A percentile compares a stretch with the other conserved stretches of the same genome.
Evolutionary conservation across 1,140 invertebrate species (phyloP).

Genomic region (Pseudoatta argentina): DNA sequence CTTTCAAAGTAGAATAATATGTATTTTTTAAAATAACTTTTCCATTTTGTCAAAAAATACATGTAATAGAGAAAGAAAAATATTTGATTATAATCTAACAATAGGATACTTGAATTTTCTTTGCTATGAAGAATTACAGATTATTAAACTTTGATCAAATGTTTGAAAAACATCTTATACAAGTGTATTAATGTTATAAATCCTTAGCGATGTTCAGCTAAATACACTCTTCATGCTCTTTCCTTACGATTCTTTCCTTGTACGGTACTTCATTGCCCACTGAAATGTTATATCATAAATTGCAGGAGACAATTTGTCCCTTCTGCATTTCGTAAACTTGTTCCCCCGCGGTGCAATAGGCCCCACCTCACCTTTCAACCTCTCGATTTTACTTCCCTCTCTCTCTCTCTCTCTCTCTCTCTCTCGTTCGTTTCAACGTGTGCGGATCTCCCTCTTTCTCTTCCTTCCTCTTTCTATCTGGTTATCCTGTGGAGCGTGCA

Average conservation of each 20-base stretch:
- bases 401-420: conserved; percentile 19
- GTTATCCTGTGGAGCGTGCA: too few species aligned
- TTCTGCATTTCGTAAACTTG: conserved; percentile 65
- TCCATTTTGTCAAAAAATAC: too few species aligned
- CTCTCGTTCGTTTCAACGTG: neutral
- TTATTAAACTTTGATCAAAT: neutral
- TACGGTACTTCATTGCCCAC: conserved; percentile 5
- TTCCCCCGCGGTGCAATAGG: conserved; percentile 50
- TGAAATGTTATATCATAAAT: conserved; percentile 42
- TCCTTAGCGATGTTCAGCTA: neutral
- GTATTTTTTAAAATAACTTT: too few species aligned
- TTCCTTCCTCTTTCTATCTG: neutral
- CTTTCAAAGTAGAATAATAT: too few species aligned
- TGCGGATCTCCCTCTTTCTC: neutral
- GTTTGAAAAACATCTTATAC: neutral
- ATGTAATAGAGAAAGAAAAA: neutral
- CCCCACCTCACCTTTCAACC: conserved; percentile 26
- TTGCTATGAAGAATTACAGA: neutral
- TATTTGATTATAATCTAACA: neutral
- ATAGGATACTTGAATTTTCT: neutral
- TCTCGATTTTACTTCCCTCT: conserved; percentile 19
- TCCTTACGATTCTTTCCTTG: neutral
- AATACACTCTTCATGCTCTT: conserved; percentile 33
- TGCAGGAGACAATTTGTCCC: conserved; percentile 73
- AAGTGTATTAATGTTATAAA: conserved; percentile 8